Base-by-base conservation (phyloP, 2,888 invertebrate species). In the Eilema sororculum region DNA sequence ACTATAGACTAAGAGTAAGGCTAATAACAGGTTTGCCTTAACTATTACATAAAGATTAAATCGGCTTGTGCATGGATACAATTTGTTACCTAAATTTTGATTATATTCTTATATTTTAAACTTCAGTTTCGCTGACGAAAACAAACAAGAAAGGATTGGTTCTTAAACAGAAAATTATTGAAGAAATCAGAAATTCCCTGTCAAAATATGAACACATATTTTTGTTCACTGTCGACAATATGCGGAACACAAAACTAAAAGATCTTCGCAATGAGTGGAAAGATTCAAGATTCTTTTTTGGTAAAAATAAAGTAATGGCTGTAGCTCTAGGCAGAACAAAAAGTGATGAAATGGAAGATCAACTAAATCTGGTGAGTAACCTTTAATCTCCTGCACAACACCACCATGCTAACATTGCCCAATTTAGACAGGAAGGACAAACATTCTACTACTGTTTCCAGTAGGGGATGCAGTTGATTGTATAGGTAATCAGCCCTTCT, bases 301-400 rank as follows among this genome's bases (percentile, higher is more conserved):
- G 99, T 0, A 99, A 99, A 95, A 99, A 99, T 89, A 98, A 98
- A 94, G 97, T 99, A 2, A 98, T 99, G 97, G 97, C 98, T 28
- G 95, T 99, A 67, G 99, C 98, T 13, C 95, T 99, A 58, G 99
- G 99, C 0, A 96, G 97, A 86, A 96, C 96, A 20, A 96, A 97
- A 75, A 97, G 97, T 81, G 97, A 98, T 81, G 99, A 99, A 96
- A 95, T 97, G 73, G 96, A 97, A 81, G 96, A 97, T 66, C 98
- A 98, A 87, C 92, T 99, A 70, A 98, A 98, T 89, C 96, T 94
- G 86, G 95, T 96, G 87, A 74, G 68, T 62, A 12, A 58, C 5
- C 52, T 52, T n/a, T 8, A 52, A 9, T n/a, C 8, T 16, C 52
- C 20, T 41, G 41, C 13, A 16, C 41, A 16, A 16, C 13, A 41